Base-by-base conservation (phyloP, 2,797 vertebrate genomes). In the Xenopus petersii region DNA sequence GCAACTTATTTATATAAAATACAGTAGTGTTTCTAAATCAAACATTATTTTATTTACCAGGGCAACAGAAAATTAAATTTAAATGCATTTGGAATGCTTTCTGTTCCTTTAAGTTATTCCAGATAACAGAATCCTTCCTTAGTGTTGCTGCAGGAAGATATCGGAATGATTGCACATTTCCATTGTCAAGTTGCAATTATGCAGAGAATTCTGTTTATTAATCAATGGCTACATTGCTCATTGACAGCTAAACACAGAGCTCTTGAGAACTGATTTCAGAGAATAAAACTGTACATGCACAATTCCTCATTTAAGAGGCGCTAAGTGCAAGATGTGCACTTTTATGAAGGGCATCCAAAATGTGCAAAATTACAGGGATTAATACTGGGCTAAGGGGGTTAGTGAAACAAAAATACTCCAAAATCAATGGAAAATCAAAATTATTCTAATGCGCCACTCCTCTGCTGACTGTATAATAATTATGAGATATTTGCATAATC, bases 281-380 rank as follows among this genome's bases (percentile, higher is more conserved):
- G 66, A 13, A 61, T 64, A 71, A 68, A 47, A 71, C 75, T 66
- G 79, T 80, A 73, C 60, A 68, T 73, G 69, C 62, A 66, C 70
- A 71, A 70, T 72, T 71, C 80, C 61, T 46, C 65, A 81, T 75
- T 79, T 77, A 77, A 67, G 75, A 77, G 75, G 67, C 12, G 42
- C 79, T 64, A 75, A 74, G 59, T 58, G 66, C 81, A 80, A 79
- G 78, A 76, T 63, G 62, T 62, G 64, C 85, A 82, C 82, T 74
- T 81, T 87, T 82, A 86, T 84, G 84, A 83, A 87, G 85, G 87
- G 84, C 79, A 67, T 84, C 83, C 91, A 91, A 92, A 93, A 90
- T 89, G 91, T 86, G 82, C 56, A 64, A 80, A 81, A 83, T 83
- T 77, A 80, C 66, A 77, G 78, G 86, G 80, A 84, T 90, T 91